phyloP scores from a whole-genome alignment of 2,888 invertebrate species.

The Venusia cambrica region DNA sequence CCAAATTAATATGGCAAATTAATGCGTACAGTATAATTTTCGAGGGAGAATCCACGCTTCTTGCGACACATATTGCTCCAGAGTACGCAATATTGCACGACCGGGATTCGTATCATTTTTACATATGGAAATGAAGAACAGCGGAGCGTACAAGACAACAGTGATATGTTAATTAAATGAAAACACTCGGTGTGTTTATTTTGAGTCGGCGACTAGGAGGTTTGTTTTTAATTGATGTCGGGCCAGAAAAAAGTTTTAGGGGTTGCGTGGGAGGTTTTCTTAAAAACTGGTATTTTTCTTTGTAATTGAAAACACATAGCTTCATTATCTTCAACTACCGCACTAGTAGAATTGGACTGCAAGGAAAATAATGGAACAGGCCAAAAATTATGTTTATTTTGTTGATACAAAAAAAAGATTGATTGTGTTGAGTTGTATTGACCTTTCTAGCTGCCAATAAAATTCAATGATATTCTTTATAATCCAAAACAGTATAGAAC shows the following conservation, averaged over 20 bases:
- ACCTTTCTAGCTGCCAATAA: too few relatives aligned
- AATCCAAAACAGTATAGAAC: too few relatives aligned
- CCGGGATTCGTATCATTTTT: slow-evolving; percentile 73
- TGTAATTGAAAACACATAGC: too few relatives aligned
- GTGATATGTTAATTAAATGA: slow-evolving; percentile 79
- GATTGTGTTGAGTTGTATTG: too few relatives aligned
- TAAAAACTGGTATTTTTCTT: too few relatives aligned
- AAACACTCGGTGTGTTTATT: slow-evolving; percentile 70
- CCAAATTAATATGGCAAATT: slow-evolving; percentile 82
- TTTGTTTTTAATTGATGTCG: slow-evolving; percentile 32
- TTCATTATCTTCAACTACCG: too few relatives aligned
- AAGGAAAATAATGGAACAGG: too few relatives aligned
- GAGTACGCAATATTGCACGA: slow-evolving; percentile 27
- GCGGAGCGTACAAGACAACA: slow-evolving; percentile 73
- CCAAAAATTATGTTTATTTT: too few relatives aligned
- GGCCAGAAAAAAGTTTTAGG: slow-evolving; percentile 13
- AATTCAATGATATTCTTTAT: too few relatives aligned
- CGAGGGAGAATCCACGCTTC: slow-evolving; percentile 54
- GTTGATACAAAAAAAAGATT: too few relatives aligned
- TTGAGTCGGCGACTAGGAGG: slow-evolving; percentile 56
- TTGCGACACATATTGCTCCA: slow-evolving; percentile 53
- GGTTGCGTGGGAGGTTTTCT: slow-evolving; percentile 1
- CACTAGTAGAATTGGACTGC: too few relatives aligned
- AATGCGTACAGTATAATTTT: slow-evolving; percentile 81
- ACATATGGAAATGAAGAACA: slow-evolving; percentile 78